Conservation (phyloP, 2,888 invertebrate species). For the Sisyra nigra region DNA sequence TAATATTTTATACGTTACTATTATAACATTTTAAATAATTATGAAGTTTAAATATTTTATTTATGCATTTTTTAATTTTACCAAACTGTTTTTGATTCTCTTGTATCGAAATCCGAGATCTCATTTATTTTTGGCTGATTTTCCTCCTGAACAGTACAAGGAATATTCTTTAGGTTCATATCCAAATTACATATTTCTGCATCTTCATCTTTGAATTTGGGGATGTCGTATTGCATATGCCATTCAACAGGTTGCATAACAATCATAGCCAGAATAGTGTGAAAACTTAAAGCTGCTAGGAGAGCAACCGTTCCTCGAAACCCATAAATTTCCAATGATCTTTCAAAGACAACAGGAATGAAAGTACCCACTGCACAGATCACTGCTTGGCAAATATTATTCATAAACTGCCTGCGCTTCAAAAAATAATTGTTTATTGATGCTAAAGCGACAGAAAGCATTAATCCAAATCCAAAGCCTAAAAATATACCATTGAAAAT, state of each 20-base stretch:
- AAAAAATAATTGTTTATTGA: conserved; percentile 62
- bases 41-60: no score
- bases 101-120: no score
- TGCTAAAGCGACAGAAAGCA: conserved; percentile 55
- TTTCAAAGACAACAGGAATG: conserved; percentile 47
- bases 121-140: no score
- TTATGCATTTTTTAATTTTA: no score
- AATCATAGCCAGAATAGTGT: conserved; percentile 49
- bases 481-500: conserved; percentile 18
- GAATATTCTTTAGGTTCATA: no score
- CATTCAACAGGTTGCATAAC: conserved; percentile 60
- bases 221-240: conserved; percentile 37
- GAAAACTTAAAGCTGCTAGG: conserved; percentile 46
- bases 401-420: conserved; percentile 49
- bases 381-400: conserved; percentile 56
- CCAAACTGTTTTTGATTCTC: no score
- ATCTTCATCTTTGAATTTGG: no score
- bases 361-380: conserved; percentile 51
- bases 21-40: no score
- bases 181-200: no score
- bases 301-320: conserved; percentile 53
- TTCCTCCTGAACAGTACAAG: not conserved
- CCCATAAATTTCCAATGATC: conserved; percentile 43
- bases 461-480: conserved; percentile 57
- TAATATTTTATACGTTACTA: no score